Evolutionary conservation across 1,140 invertebrate species (phyloP).

Genomic region (Papilio dardanus): DNA sequence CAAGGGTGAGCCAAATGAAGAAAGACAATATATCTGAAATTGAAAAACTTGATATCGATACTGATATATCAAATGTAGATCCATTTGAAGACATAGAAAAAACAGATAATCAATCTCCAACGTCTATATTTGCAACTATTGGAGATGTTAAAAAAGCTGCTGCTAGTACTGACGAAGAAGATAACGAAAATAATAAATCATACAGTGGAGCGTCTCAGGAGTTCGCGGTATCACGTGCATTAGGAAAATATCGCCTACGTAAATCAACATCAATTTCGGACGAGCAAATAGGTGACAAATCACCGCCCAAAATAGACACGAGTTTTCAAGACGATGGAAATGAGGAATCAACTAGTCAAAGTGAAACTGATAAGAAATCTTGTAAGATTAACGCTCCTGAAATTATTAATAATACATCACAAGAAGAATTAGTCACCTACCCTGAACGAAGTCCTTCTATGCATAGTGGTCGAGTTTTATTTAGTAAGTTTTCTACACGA

Average conservation of each 20-base stretch:
- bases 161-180: conserved; percentile 81
- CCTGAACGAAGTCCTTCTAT: conserved; percentile 86
- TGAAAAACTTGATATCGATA: conserved; percentile 81
- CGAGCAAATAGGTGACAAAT: conserved; percentile 83
- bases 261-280: conserved; percentile 88
- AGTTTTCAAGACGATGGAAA: conserved; percentile 66
- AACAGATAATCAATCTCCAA: conserved; percentile 84
- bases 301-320: conserved; percentile 78
- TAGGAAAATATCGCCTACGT: conserved; percentile 91
- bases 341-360: conserved; percentile 56
- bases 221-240: conserved; percentile 91
- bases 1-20: conserved; percentile 78
- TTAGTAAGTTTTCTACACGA: conserved; percentile 84
- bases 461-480: conserved; percentile 83
- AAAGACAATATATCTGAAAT: conserved; percentile 77
- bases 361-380: conserved; percentile 67
- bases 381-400: conserved; percentile 73
- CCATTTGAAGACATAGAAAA: conserved; percentile 85
- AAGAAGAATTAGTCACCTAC: conserved; percentile 75
- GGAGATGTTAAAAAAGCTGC: conserved; percentile 87
- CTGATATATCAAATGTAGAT: conserved; percentile 83
- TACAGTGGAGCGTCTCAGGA: conserved; percentile 84
- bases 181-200: conserved; percentile 84
- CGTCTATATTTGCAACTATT: conserved; percentile 87
- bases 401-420: conserved; percentile 66